Evolutionary conservation across 2,113 vertebrate genomes (phyloP).

Genomic region (Hiodon tergisus): DNA sequence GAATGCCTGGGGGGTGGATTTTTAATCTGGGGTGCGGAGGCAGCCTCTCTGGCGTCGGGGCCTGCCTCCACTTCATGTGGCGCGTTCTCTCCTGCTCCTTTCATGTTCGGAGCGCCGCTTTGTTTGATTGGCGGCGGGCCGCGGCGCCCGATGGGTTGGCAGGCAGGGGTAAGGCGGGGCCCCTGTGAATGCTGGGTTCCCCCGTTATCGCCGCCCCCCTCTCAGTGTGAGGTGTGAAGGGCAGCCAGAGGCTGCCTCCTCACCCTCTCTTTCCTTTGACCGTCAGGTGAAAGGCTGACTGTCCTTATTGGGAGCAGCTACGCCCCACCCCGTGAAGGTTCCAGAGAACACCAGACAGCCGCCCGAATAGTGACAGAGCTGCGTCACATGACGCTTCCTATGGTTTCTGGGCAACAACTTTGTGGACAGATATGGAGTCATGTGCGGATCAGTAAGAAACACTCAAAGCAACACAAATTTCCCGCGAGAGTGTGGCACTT

Average conservation of each 20-base stretch:
- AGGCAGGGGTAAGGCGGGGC: not conserved
- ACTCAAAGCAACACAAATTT: not conserved
- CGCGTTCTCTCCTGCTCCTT: not conserved
- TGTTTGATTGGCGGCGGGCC: not conserved
- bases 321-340: not conserved
- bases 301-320: not conserved
- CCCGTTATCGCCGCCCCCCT: not conserved
- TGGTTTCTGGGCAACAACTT: no score
- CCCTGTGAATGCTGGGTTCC: no score
- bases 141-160: no score
- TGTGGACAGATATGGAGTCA: no score
- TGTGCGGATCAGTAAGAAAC: no score
- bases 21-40: conserved; percentile 73
- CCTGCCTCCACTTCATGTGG: no score
- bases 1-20: conserved; percentile 72
- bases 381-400: no score
- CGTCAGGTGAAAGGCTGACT: not conserved
- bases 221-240: no score
- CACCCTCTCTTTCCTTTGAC: no score
- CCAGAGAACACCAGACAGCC: not conserved
- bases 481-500: conserved; percentile 22
- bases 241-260: no score
- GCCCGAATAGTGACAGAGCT: no score
- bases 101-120: not conserved
- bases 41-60: conserved; percentile 25